phyloP scores from a whole-genome alignment of 1,140 invertebrate species.

The Neodiprion lecontei region DNA sequence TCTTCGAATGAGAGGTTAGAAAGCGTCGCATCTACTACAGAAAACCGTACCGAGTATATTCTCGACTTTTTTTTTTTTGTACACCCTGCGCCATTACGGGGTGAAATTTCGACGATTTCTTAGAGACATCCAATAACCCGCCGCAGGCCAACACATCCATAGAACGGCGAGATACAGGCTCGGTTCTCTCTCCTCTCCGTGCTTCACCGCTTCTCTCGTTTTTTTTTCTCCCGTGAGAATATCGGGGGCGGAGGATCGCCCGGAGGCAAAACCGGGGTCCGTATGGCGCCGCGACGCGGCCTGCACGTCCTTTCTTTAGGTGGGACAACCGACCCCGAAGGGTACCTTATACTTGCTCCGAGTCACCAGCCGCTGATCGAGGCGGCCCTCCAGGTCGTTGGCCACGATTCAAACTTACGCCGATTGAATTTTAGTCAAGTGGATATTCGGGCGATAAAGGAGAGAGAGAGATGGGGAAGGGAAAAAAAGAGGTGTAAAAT shows the following conservation, averaged over 20 bases:
- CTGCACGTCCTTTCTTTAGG: background rate
- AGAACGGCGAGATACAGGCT: no score
- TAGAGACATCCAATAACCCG: no score
- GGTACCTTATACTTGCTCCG: background rate
- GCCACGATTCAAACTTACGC: constrained; percentile 30
- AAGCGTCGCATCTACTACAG: no score
- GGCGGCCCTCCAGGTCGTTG: constrained; percentile 11
- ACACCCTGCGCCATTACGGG: background rate
- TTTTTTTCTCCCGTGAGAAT: background rate
- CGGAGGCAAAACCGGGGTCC: background rate
- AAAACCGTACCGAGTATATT: no score
- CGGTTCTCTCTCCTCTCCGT: background rate
- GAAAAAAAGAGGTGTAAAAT: no score
- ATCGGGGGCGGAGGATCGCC: background rate
- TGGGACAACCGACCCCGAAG: constrained; percentile 6
- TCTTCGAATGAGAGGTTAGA: no score
- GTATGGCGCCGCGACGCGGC: no score
- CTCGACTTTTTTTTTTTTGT: no score
- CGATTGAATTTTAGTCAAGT: constrained; percentile 37
- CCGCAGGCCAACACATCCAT: no score
- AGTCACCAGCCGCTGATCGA: background rate
- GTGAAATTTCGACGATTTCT: background rate
- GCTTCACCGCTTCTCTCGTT: background rate
- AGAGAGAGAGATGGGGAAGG: background rate
- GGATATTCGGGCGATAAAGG: constrained; percentile 18